A percentile compares a stretch with the other conserved stretches of the same genome.
These are phyloP conservation scores for Clanis bilineata DNA, from an alignment of 2,888 invertebrate genomes.

Conservation along the genomic window DNA sequence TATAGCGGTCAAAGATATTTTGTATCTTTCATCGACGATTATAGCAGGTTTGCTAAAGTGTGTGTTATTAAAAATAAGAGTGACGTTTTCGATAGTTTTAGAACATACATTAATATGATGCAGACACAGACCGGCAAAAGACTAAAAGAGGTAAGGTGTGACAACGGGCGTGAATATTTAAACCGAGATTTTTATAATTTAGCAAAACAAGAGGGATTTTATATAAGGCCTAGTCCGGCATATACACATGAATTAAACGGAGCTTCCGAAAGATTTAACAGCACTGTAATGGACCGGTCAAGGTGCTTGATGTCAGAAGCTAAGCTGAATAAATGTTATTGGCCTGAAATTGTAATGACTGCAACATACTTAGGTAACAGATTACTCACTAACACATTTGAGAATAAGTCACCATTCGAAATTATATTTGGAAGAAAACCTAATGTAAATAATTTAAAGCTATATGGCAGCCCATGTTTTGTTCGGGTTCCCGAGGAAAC, in stretches of 20 bases:
- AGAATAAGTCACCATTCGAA: slow-evolving; percentile 37
- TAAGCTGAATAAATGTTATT: slow-evolving; percentile 30
- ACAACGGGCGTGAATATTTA: slow-evolving; percentile 35
- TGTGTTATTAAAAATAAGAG: slow-evolving; percentile 32
- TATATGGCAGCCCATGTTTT: slow-evolving; percentile 38
- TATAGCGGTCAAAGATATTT: slow-evolving; percentile 36
- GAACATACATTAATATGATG: slow-evolving; percentile 30
- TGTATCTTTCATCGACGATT: slow-evolving; percentile 35
- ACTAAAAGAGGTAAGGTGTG: slow-evolving; percentile 32
- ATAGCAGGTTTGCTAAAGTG: slow-evolving; percentile 30
- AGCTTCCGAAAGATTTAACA: slow-evolving; percentile 35
- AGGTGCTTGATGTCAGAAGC: slow-evolving; percentile 34
- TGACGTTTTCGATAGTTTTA: slow-evolving; percentile 27
- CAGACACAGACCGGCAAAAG: slow-evolving; percentile 29
- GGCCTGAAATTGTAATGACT: slow-evolving; percentile 35
- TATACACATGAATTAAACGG: slow-evolving; percentile 40
- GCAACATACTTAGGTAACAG: slow-evolving; percentile 37
- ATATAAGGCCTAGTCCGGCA: slow-evolving; percentile 33
- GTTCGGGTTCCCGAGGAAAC: slow-evolving; percentile 34
- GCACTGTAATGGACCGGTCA: slow-evolving; percentile 32
- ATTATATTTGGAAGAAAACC: slow-evolving; percentile 23
- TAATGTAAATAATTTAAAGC: slow-evolving; percentile 30
- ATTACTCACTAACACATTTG: slow-evolving; percentile 35
- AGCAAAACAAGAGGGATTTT: slow-evolving; percentile 31
- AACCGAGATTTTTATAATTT: slow-evolving; percentile 32